These are phyloP conservation scores for Plebejus melissa DNA, from an alignment of 2,888 invertebrate genomes.

Conservation along the genomic window DNA sequence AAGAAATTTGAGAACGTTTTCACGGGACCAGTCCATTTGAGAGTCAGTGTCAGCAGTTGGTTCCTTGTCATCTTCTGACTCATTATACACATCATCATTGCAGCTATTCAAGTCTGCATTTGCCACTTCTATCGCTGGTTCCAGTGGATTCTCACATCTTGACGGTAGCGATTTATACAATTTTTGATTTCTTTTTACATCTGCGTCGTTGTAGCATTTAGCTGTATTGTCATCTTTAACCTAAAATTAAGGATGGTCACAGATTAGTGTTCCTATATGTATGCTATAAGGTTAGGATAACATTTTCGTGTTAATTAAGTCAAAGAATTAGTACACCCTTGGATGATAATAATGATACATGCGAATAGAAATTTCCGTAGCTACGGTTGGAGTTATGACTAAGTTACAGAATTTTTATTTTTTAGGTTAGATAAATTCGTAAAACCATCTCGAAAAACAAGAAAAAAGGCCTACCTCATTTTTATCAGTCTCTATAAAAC, in stretches of 20 bases:
- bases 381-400: too few relatives aligned
- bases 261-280: too few relatives aligned
- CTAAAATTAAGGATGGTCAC: neutral
- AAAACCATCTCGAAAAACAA: neutral
- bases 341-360: neutral
- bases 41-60: neutral
- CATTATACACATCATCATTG: neutral
- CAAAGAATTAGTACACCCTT: neutral
- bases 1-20: neutral
- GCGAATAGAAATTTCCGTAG: too few relatives aligned
- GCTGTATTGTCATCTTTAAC: neutral
- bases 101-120: neutral
- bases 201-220: neutral
- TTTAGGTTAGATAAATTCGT: too few relatives aligned
- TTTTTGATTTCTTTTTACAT: slow-evolving; percentile 8
- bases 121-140: neutral
- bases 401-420: too few relatives aligned
- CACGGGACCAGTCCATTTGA: neutral
- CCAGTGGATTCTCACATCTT: neutral
- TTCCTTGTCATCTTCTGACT: neutral
- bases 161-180: neutral
- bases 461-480: neutral
- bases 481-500: neutral
- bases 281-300: too few relatives aligned
- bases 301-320: too few relatives aligned